Evolutionary conservation across 2,113 vertebrate genomes (phyloP).

Genomic region (Crotalus helleri): DNA sequence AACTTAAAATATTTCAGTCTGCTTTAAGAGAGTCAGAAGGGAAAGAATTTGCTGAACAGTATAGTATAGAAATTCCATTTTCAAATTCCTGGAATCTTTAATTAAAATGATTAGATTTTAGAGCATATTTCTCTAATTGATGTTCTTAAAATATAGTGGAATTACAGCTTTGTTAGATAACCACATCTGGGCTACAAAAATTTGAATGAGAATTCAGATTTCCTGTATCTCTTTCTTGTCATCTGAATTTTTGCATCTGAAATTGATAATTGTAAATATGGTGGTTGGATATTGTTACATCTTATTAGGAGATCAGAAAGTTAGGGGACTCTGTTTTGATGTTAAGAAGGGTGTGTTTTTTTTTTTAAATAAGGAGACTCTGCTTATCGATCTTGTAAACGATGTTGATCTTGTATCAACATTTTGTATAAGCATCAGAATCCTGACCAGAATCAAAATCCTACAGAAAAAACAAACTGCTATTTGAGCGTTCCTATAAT

Average conservation of each 20-base stretch:
- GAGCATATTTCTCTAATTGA: not conserved
- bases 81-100: not conserved
- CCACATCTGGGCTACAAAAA: not conserved
- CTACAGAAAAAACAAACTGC: not conserved
- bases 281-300: not conserved
- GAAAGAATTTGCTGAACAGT: not conserved
- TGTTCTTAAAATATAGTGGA: not conserved
- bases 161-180: not conserved
- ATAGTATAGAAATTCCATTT: not conserved
- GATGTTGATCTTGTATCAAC: too few species aligned
- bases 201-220: not conserved
- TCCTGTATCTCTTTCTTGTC: not conserved
- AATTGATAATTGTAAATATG: not conserved
- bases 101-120: not conserved
- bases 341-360: not conserved
- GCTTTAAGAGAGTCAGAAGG: not conserved
- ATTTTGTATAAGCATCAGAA: not conserved
- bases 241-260: not conserved
- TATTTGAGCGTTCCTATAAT: not conserved
- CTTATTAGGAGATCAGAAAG: not conserved
- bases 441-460: not conserved
- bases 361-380: not conserved
- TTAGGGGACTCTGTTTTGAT: not conserved
- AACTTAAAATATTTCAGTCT: rapidly evolving
- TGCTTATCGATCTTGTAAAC: not conserved